Base-by-base conservation (phyloP, 1,140 invertebrate genomes). In the Lethrus apterus region DNA sequence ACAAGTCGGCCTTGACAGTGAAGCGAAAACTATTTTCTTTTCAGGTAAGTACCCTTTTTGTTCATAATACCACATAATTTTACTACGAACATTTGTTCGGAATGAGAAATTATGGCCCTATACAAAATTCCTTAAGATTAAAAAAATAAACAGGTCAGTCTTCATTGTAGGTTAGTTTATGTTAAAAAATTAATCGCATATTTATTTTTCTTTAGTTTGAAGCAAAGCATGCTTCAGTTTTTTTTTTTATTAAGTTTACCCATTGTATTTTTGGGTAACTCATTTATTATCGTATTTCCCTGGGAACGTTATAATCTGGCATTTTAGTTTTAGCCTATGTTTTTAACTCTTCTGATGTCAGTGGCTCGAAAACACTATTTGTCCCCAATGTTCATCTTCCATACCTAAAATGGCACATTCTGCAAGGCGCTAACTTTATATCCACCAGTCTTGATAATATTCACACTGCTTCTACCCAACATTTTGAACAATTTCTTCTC, bases 361-460 rank as follows among this genome's bases (percentile, higher is more conserved):
- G 50, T 11, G 4, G 24, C 57, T 70, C 65, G 86, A 80, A 7
- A 75, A 74, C 38, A 91, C 77, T 48, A 79, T 81, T 67, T 93
- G 83, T 13, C 90, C 90, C 77, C 81, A 89, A 4, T 76, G 77
- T 9, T 79, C 70, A 66, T 93, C 85, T 8, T 82, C 75, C 5
- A 93, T 57, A 4, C 89, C 88, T 33, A 92, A 58, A 0, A 91
- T 81, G n/a, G 83, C 80, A 23, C 79, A 85, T 58, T 95, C 90
- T 15, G 68, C 64, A 92, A 69, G 1, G 87, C 87, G 61, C 84
- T 87, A 11, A 80, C 78, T 71, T 89, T 90, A 65, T 87, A 93
- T 0, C 89, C 91, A 14, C 88, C 86, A 50, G 81, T 84, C 68
- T 93, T 94, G 49, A 96, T 91, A 32, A 94, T 89, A 62, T 96